phyloP scores from a whole-genome alignment of 2,797 vertebrate species.

The Cynopterus sphinx region DNA sequence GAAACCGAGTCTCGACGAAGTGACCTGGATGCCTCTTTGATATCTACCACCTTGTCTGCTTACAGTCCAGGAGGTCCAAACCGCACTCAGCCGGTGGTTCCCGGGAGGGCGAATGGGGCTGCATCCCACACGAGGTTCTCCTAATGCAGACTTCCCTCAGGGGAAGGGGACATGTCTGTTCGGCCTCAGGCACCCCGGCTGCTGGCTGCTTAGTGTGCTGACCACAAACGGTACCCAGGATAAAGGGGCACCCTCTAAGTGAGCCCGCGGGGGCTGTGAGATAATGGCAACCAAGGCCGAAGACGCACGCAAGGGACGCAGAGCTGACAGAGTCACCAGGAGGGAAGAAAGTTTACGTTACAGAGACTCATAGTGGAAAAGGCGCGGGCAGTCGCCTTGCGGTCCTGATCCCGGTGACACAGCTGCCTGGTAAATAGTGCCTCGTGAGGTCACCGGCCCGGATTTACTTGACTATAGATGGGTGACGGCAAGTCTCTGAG shows the following conservation, averaged over 20 bases:
- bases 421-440: constrained; percentile 44
- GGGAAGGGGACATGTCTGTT: neutral
- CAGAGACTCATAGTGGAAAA: constrained; percentile 54
- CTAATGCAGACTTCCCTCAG: neutral
- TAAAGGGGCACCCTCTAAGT: neutral
- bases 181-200: neutral
- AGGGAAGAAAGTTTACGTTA: constrained; percentile 43
- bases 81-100: neutral
- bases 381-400: constrained; percentile 33
- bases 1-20: constrained; percentile 57
- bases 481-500: constrained; percentile 15
- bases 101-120: neutral
- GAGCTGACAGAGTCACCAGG: neutral
- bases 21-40: neutral
- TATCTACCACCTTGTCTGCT: neutral
- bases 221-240: neutral
- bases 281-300: neutral
- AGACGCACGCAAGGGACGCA: neutral
- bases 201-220: neutral
- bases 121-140: neutral
- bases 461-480: constrained; percentile 68
- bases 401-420: constrained; percentile 57
- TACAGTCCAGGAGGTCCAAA: constrained; percentile 40
- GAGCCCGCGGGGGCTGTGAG: neutral
- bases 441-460: constrained; percentile 52